phyloP scores from a whole-genome alignment of 2,888 invertebrate species.

The Hartigia nigra region DNA sequence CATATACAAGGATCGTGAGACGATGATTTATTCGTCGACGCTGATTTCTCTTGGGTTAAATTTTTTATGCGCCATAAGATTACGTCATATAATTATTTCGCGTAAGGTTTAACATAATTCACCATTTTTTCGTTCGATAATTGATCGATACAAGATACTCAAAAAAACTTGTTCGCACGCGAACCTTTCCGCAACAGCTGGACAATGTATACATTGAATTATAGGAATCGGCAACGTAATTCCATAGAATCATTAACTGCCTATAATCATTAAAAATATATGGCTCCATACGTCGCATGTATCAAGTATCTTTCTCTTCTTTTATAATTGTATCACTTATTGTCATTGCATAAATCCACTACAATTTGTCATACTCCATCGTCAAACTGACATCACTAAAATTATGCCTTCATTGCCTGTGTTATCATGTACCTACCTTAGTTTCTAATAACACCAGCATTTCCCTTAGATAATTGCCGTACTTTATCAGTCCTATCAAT shows the following conservation, averaged over 20 bases:
- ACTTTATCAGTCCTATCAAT: not conserved
- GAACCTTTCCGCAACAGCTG: not conserved
- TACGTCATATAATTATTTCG: not conserved
- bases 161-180: not conserved
- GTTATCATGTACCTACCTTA: not conserved
- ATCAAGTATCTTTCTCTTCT: not conserved
- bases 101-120: not conserved
- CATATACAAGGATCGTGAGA: not conserved
- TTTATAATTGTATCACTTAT: not conserved
- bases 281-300: not conserved
- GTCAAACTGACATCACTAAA: not conserved
- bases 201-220: not conserved
- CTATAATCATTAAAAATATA: not conserved
- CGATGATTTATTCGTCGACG: not conserved
- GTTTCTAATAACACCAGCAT: not conserved
- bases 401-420: not conserved
- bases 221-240: not conserved
- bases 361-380: not conserved
- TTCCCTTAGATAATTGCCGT: not conserved
- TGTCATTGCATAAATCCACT: not conserved
- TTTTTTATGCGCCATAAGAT: not conserved
- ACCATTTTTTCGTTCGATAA: not conserved
- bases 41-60: not conserved
- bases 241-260: not conserved
- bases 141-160: not conserved